A percentile compares a stretch with the other conserved stretches of the same genome.
Evolutionary conservation across 2,888 invertebrate genomes (phyloP).

Genomic region (Arrhopalites spinosus): DNA sequence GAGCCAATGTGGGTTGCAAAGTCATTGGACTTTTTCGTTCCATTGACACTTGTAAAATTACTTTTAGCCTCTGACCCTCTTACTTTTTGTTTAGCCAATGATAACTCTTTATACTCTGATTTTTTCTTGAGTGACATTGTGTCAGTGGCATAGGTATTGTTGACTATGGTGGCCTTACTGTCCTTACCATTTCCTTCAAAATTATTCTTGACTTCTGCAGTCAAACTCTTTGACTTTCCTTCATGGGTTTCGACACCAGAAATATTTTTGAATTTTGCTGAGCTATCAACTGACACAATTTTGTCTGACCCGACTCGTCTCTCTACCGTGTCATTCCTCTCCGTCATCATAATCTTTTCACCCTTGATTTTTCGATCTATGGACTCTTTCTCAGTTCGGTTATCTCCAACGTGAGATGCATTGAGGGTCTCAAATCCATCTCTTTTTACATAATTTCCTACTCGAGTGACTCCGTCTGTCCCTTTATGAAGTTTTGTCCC

Average conservation of each 20-base stretch:
- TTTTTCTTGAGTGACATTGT: slow-evolving; percentile 1
- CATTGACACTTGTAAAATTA: not conserved
- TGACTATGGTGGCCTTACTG: not conserved
- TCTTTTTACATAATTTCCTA: not conserved
- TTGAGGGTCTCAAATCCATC: slow-evolving; percentile 5
- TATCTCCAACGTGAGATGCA: not conserved
- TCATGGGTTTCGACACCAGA: not conserved
- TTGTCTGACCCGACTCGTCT: not conserved
- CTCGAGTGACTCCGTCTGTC: not conserved
- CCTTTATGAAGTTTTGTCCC: not conserved
- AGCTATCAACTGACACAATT: not conserved
- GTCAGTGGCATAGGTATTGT: slow-evolving; percentile 18
- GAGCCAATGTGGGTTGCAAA: not conserved
- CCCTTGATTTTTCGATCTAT: not conserved
- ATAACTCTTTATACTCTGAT: not conserved
- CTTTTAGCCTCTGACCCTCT: not conserved
- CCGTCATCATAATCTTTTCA: not conserved
- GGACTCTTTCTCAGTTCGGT: not conserved
- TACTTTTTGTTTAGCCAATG: not conserved
- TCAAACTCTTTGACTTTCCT: not conserved
- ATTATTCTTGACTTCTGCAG: not conserved
- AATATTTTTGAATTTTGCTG: slow-evolving; percentile 13
- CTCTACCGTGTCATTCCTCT: slow-evolving; percentile 6
- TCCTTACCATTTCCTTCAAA: not conserved
- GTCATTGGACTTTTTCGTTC: not conserved